phyloP scores from a whole-genome alignment of 2,797 vertebrate genomes.

The Echiichthys vipera region DNA sequence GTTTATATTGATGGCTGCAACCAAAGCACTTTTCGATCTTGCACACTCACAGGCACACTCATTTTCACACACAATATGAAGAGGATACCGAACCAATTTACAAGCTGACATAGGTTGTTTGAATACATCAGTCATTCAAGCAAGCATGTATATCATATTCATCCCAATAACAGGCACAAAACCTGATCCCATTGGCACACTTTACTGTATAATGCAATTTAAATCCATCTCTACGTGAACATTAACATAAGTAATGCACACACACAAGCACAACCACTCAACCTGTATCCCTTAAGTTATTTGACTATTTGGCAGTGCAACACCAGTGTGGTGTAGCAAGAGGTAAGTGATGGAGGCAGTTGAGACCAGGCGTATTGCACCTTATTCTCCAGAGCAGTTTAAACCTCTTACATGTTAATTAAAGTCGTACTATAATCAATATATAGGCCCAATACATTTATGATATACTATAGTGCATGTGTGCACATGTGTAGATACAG shows the following conservation, averaged over 20 bases:
- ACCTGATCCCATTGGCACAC: background rate
- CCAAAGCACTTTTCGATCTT: background rate
- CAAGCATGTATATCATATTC: constrained; percentile 40
- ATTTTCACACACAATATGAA: constrained; percentile 1
- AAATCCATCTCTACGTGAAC: constrained; percentile 18
- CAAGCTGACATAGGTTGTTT: constrained; percentile 27
- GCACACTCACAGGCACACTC: background rate
- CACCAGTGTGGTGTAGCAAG: constrained; percentile 8
- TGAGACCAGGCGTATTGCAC: constrained; percentile 20
- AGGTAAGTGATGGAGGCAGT: constrained; percentile 35
- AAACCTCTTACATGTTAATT: constrained; percentile 51
- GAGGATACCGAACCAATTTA: constrained; percentile 47
- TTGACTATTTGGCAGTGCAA: constrained; percentile 8
- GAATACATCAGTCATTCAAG: constrained; percentile 16
- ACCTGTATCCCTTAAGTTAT: constrained; percentile 11
- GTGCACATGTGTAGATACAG: background rate
- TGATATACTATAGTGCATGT: background rate
- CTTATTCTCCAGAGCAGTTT: constrained; percentile 41
- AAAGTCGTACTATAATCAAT: constrained; percentile 33
- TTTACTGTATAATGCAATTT: constrained; percentile 3
- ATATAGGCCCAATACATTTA: background rate
- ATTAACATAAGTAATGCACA: background rate
- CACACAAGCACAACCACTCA: background rate
- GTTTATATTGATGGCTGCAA: constrained; percentile 14
- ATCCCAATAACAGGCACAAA: constrained; percentile 5